These are phyloP conservation scores for Atta colombica DNA, from an alignment of 1,140 invertebrate genomes.

Conservation along the genomic window DNA sequence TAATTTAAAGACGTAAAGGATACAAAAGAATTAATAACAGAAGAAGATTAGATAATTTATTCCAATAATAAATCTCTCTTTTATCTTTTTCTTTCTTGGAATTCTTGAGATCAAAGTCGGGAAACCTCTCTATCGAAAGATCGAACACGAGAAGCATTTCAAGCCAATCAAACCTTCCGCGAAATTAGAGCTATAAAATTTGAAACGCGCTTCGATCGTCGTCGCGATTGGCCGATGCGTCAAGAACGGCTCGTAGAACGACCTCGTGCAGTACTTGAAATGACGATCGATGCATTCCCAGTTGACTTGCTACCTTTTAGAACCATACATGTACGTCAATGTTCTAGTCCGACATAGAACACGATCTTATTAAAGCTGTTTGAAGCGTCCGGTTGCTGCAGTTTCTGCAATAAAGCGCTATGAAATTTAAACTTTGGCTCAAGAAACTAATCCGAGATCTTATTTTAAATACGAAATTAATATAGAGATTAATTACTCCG, in stretches of 20 bases:
- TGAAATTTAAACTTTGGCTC: conserved; percentile 34
- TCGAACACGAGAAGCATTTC: conserved; percentile 30
- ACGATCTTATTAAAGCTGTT: conserved; percentile 39
- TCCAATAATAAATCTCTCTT: neutral
- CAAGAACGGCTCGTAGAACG: conserved; percentile 50
- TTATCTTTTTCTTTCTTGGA: neutral
- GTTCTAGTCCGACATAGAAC: conserved; percentile 28
- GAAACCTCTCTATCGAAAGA: neutral
- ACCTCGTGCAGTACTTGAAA: conserved; percentile 60
- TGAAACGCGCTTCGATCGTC: conserved; percentile 52
- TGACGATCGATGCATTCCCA: conserved; percentile 60
- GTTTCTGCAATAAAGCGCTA: conserved; percentile 38
- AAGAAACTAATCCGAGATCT: conserved; percentile 27
- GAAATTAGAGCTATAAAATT: conserved; percentile 56
- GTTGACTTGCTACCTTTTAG: conserved; percentile 57
- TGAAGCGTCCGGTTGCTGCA: neutral
- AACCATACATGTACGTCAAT: conserved; percentile 25
- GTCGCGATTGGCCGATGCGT: conserved; percentile 54
- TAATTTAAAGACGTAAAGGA: neutral
- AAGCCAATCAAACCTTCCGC: conserved; percentile 27
- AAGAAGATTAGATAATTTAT: neutral
- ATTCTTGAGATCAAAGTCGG: neutral
- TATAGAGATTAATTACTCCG: conserved; percentile 40
- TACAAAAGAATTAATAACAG: neutral
- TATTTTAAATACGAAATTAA: conserved; percentile 19